phyloP scores from a whole-genome alignment of 2,113 vertebrate species.

The Vulpes ferrilata region DNA sequence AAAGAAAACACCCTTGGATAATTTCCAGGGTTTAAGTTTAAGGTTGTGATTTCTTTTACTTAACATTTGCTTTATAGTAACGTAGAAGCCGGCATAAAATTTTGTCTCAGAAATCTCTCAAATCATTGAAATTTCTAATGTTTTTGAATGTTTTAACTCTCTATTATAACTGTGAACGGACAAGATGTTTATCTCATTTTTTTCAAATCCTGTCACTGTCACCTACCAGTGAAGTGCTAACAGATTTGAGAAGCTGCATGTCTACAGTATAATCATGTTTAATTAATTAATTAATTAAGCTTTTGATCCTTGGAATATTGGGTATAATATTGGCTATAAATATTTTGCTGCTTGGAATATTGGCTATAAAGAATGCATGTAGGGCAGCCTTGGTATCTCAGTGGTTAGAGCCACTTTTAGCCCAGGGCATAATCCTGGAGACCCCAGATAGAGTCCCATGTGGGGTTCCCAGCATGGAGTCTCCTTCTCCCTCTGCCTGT shows the following conservation, averaged over 20 bases:
- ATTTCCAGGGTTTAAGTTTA: not conserved
- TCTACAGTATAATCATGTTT: not conserved
- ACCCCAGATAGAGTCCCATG: too few species aligned
- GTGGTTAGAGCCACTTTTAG: too few species aligned
- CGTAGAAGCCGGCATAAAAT: not conserved
- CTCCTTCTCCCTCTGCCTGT: too few species aligned
- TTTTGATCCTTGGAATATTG: not conserved
- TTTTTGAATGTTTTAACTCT: not conserved
- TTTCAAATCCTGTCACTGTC: not conserved
- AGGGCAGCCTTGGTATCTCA: too few species aligned
- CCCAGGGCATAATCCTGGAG: too few species aligned
- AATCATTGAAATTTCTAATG: constrained; percentile 8
- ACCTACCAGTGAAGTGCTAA: not conserved
- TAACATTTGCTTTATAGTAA: constrained; percentile 49
- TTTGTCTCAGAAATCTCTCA: not conserved
- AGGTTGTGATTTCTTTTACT: not conserved
- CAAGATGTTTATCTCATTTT: constrained; percentile 50
- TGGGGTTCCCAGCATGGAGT: too few species aligned
- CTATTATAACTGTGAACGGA: constrained; percentile 8
- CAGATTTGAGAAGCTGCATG: not conserved
- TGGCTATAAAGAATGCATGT: too few species aligned
- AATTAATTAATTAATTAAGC: not conserved
- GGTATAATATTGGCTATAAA: not conserved
- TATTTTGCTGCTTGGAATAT: not conserved
- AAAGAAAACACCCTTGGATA: constrained; percentile 16